These are phyloP conservation scores for Amphipyra berbera DNA, from an alignment of 2,888 invertebrate genomes.

Conservation along the genomic window DNA sequence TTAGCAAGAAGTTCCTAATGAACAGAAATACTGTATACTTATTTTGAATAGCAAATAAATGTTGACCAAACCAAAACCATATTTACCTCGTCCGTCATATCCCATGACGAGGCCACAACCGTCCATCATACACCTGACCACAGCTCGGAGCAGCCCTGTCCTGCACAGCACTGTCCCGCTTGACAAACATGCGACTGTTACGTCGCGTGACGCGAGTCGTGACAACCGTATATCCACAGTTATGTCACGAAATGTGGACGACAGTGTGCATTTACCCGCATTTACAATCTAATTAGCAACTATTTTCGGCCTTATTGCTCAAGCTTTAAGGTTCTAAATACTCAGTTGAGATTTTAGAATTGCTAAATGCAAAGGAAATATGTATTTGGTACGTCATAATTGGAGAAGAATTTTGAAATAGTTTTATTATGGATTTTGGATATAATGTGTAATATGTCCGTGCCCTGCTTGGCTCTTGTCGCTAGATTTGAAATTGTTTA, in stretches of 20 bases:
- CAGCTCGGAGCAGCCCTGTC: not conserved
- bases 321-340: not conserved
- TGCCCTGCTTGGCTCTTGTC: no score
- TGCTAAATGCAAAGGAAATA: slow-evolving; percentile 14
- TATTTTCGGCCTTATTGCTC: slow-evolving; percentile 17
- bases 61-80: not conserved
- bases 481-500: no score
- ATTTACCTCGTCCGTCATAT: not conserved
- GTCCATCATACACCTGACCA: slow-evolving; percentile 1
- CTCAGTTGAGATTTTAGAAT: not conserved
- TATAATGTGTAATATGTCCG: no score
- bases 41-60: no score
- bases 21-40: not conserved
- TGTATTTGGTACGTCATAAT: slow-evolving; percentile 7
- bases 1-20: not conserved
- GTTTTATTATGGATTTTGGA: not conserved
- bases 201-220: slow-evolving; percentile 46
- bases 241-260: slow-evolving; percentile 56
- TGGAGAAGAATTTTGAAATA: slow-evolving; percentile 15
- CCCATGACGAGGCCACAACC: not conserved
- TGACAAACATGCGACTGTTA: slow-evolving; percentile 41
- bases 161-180: slow-evolving; percentile 33
- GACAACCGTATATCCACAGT: slow-evolving; percentile 43
- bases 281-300: not conserved
- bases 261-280: slow-evolving; percentile 31